Evolutionary conservation across 2,797 vertebrate species (phyloP).

Genomic region (Trichosurus vulpecula): DNA sequence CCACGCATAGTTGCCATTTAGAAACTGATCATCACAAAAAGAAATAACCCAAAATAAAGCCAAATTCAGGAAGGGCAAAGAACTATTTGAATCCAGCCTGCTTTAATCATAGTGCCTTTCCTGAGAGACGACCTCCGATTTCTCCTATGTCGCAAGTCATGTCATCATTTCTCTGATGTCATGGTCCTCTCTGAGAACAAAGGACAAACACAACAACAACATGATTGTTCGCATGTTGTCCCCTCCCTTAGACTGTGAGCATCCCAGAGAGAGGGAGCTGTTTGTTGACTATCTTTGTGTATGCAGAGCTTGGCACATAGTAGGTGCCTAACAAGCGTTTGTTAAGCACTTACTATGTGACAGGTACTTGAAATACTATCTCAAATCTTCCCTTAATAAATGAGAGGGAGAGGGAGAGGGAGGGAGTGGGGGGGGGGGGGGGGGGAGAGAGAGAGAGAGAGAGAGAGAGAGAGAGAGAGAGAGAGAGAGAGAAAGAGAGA

Average conservation of each 20-base stretch:
- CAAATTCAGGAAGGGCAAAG: background rate
- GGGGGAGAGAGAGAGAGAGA: too few relatives aligned
- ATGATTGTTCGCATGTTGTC: too few relatives aligned
- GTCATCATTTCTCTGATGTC: too few relatives aligned
- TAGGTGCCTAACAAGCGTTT: background rate
- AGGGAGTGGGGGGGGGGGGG: too few relatives aligned
- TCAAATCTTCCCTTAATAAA: background rate
- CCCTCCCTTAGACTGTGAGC: background rate
- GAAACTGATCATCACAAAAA: background rate
- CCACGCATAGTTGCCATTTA: background rate
- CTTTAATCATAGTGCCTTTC: background rate
- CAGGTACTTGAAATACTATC: background rate
- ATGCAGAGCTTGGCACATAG: background rate
- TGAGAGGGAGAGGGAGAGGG: too few relatives aligned
- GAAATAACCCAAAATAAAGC: background rate
- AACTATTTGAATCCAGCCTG: background rate
- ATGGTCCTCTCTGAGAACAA: too few relatives aligned
- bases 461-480: too few relatives aligned
- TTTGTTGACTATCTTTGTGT: background rate
- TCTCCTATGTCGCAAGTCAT: too few relatives aligned
- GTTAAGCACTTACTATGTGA: background rate
- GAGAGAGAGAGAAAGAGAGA: too few relatives aligned
- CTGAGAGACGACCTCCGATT: background rate
- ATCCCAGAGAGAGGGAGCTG: background rate
- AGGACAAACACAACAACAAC: too few relatives aligned